Conservation (phyloP, 2,888 invertebrate species). For the Xiphydria camelus region DNA sequence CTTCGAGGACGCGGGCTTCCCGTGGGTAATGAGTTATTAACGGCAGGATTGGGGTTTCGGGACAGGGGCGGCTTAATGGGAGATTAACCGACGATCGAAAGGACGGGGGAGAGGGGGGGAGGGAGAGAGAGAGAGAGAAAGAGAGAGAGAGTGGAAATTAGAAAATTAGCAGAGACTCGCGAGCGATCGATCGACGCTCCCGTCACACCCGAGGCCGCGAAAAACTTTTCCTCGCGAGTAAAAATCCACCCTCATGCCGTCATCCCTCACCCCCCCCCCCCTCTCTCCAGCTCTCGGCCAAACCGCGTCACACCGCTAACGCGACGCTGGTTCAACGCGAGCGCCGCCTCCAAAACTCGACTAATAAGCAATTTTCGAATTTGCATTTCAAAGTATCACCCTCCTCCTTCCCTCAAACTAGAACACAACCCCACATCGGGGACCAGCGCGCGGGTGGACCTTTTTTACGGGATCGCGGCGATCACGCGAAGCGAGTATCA, state of each 20-base stretch:
- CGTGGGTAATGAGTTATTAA: constrained; percentile 49
- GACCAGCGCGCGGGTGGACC: constrained; percentile 25
- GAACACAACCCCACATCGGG: neutral
- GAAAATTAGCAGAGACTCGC: constrained; percentile 40
- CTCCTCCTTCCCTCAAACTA: no score
- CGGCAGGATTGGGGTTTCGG: constrained; percentile 31
- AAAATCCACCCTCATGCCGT: no score
- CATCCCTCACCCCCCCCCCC: no score
- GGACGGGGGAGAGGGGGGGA: constrained; percentile 25
- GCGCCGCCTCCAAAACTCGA: constrained; percentile 21
- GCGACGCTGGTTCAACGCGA: no score
- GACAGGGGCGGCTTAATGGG: constrained; percentile 42
- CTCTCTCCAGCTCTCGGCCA: no score
- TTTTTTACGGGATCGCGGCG: constrained; percentile 28
- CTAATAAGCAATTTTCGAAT: constrained; percentile 39
- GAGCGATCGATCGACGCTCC: no score
- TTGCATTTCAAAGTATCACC: constrained; percentile 42
- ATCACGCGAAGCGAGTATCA: constrained; percentile 51
- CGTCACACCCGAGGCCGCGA: no score
- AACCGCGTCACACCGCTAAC: no score
- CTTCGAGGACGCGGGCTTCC: constrained; percentile 22
- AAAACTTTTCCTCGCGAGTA: no score
- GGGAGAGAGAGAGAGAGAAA: no score
- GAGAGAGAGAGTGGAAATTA: no score
- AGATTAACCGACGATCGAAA: constrained; percentile 46